A percentile compares a stretch with the other conserved stretches of the same genome.
These are phyloP conservation scores for Caenorhabditis sp. DNA, from an alignment of 2,888 invertebrate genomes.

Conservation along the genomic window DNA sequence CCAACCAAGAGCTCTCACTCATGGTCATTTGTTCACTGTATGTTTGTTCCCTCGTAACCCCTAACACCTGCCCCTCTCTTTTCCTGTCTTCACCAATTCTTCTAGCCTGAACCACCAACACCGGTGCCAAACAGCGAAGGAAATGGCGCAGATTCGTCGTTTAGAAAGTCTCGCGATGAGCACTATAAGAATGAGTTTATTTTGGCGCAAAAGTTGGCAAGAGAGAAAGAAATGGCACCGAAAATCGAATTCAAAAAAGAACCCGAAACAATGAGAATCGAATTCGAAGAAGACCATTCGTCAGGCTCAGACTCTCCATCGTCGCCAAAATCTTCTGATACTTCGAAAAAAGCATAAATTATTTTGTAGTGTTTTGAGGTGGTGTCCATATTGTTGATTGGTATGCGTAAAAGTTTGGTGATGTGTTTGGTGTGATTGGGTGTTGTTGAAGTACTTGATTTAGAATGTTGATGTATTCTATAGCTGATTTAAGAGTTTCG, in stretches of 20 bases:
- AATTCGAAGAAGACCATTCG: conserved; percentile 12
- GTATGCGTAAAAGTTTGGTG: neutral
- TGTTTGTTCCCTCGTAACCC: neutral
- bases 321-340: neutral
- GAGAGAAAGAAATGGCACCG: neutral
- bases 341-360: neutral
- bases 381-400: conserved; percentile 1
- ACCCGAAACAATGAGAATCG: conserved; percentile 20
- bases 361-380: neutral
- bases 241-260: neutral
- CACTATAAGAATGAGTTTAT: conserved; percentile 29
- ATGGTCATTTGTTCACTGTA: conserved; percentile 55
- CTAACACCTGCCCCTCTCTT: too few species aligned
- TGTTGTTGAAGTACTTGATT: conserved; percentile 18
- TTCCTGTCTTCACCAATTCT: neutral
- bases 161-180: conserved; percentile 15
- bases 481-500: conserved; percentile 39
- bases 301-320: neutral
- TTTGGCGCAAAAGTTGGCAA: conserved; percentile 5
- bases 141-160: conserved; percentile 8
- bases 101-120: conserved; percentile 50
- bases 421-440: neutral
- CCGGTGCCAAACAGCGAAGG: conserved; percentile 23
- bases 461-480: conserved; percentile 37
- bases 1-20: conserved; percentile 49